Base-by-base conservation (phyloP, 2,797 vertebrate genomes). In the Lacerta bilineata region DNA sequence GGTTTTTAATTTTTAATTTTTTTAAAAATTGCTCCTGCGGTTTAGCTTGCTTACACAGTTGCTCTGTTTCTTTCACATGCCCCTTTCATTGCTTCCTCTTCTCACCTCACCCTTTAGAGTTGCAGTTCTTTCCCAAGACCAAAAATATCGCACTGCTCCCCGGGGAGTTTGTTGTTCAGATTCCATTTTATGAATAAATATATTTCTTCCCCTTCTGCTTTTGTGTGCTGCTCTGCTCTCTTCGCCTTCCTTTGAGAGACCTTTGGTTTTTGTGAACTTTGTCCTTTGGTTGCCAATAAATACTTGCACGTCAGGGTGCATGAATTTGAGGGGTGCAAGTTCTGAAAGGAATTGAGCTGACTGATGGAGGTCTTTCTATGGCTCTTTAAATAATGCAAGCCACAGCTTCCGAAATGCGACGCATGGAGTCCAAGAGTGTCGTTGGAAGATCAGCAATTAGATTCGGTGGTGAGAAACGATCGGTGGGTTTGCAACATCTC, bases 311-410 rank as follows among this genome's bases (percentile, higher is more conserved):
- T 81, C 64, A 50, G 74, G 50, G 5, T 68, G 5, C 41, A 36
- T 69, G n/a, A 11, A 36, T 36, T 15, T 55, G 39, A 43, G 36
- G 25, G 87, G 85, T 41, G 0, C 78, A 84, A 66, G 29, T 93
- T 93, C 90, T 87, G 89, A 87, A 92, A 68, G 91, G 82, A 2
- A 87, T 72, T 61, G 2, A 82, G 66, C 85, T 85, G 68, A 39
- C 85, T 80, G 89, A 87, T 87, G 79, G 90, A 93, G 66, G 85
- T 88, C 36, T 61, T 89, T 66, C 83, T 85, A 13, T 39, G 39
- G 41, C 9, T 25, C 59, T n/a, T 83, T 5, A 86, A 83, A 59
- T 78, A 72, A 46, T 20, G 55, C 66, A 18, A 61, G 41, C 27
- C 41, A 17, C 90, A 69, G 6, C 11, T 80, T 90, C 87, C 39